Percentiles rank a stretch among this genome's conserved stretches.
Evolutionary conservation across 1,140 invertebrate species (phyloP).

Genomic region (Doryteuthis pealeii): DNA sequence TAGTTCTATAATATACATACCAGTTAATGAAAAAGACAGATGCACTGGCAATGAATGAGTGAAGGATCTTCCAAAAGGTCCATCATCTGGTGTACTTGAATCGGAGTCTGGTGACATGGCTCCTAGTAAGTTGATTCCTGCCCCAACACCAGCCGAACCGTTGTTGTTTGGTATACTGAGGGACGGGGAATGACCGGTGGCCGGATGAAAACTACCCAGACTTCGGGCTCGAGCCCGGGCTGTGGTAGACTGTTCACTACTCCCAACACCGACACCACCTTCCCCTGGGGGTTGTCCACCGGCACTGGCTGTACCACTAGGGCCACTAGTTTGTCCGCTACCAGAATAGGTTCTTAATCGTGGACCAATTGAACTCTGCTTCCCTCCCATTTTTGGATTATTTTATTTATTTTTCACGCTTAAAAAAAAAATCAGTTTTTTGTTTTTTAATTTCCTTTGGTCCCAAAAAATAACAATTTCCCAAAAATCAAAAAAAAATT

Average conservation of each 20-base stretch:
- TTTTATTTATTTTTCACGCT: neutral
- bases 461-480: neutral
- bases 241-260: conserved; percentile 29
- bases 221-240: conserved; percentile 47
- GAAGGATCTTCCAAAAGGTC: conserved; percentile 41
- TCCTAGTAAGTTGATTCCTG: conserved; percentile 22
- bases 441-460: neutral
- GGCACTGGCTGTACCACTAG: neutral
- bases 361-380: conserved; percentile 49
- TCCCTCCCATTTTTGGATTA: conserved; percentile 43
- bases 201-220: conserved; percentile 44
- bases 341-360: conserved; percentile 51
- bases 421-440: too few species aligned
- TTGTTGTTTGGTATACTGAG: conserved; percentile 38
- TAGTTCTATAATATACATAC: conserved; percentile 30
- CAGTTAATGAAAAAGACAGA: conserved; percentile 49
- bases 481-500: neutral
- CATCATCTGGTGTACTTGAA: conserved; percentile 52
- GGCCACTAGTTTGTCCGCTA: conserved; percentile 32
- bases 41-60: conserved; percentile 53
- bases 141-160: neutral
- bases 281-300: conserved; percentile 22
- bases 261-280: conserved; percentile 35
- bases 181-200: conserved; percentile 33
- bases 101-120: conserved; percentile 53